Percentiles rank a stretch among this genome's conserved stretches.
Evolutionary conservation across 2,113 vertebrate species (phyloP).

Genomic region (Strigops habroptila): DNA sequence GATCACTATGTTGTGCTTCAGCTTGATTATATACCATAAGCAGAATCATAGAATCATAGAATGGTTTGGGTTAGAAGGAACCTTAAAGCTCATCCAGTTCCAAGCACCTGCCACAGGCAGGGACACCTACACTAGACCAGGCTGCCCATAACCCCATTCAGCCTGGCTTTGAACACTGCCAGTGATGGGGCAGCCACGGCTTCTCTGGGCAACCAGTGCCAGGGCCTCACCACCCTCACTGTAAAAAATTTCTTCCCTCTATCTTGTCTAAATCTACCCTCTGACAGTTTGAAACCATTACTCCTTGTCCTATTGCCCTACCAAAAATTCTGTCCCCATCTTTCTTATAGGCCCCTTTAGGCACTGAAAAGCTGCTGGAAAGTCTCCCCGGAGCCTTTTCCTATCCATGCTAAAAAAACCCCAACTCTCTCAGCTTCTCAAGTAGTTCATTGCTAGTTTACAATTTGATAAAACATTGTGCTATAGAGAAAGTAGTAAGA

Average conservation of each 20-base stretch:
- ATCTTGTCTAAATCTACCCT: neutral
- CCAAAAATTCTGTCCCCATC: neutral
- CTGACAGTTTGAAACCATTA: neutral
- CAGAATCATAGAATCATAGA: accelerated
- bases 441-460: neutral
- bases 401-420: neutral
- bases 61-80: neutral
- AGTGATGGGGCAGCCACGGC: accelerated
- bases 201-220: neutral
- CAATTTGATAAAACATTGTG: neutral
- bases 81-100: accelerated
- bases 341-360: neutral
- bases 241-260: neutral
- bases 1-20: neutral
- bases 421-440: neutral
- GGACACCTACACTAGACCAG: neutral
- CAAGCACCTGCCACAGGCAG: accelerated
- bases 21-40: neutral
- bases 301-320: accelerated
- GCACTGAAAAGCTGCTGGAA: neutral
- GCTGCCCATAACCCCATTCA: accelerated
- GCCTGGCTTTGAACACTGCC: too few species aligned
- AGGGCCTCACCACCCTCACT: accelerated
- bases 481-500: neutral
- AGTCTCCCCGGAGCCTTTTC: neutral